Conservation (phyloP, 1,140 invertebrate genomes). For the Anoplophora glabripennis region DNA sequence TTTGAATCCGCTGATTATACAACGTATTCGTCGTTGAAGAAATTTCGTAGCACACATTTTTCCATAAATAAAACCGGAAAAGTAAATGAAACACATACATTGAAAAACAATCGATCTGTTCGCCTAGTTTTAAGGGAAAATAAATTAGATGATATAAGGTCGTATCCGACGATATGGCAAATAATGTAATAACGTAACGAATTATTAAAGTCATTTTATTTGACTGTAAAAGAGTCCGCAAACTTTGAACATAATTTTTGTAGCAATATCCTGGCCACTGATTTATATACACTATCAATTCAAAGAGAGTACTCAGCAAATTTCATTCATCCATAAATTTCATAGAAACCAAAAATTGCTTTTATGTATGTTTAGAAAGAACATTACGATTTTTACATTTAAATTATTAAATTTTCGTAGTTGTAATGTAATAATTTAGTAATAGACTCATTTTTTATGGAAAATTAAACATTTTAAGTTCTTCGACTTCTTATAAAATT, state of each 20-base stretch:
- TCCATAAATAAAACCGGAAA: too few relatives aligned
- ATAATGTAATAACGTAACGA: constrained; percentile 40
- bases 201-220: constrained; percentile 46
- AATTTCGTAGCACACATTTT: too few relatives aligned
- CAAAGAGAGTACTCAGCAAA: constrained; percentile 44
- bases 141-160: too few relatives aligned
- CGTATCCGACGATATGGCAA: constrained; percentile 18
- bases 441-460: too few relatives aligned
- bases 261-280: constrained; percentile 42
- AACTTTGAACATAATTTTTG: constrained; percentile 46
- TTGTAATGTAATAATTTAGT: too few relatives aligned
- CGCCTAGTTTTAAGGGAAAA: too few relatives aligned
- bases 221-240: constrained; percentile 42
- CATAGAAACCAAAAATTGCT: constrained; percentile 27
- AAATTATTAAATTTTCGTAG: too few relatives aligned
- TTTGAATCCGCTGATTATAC: constrained; percentile 3
- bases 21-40: too few relatives aligned
- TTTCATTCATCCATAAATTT: constrained; percentile 42
- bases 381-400: constrained; percentile 35
- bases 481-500: too few relatives aligned
- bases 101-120: too few relatives aligned
- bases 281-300: constrained; percentile 45
- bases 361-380: constrained; percentile 36
- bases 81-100: too few relatives aligned
- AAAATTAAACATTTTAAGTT: too few relatives aligned